Base-by-base conservation (phyloP, 2,797 vertebrate species). In the Oreortyx pictus region DNA sequence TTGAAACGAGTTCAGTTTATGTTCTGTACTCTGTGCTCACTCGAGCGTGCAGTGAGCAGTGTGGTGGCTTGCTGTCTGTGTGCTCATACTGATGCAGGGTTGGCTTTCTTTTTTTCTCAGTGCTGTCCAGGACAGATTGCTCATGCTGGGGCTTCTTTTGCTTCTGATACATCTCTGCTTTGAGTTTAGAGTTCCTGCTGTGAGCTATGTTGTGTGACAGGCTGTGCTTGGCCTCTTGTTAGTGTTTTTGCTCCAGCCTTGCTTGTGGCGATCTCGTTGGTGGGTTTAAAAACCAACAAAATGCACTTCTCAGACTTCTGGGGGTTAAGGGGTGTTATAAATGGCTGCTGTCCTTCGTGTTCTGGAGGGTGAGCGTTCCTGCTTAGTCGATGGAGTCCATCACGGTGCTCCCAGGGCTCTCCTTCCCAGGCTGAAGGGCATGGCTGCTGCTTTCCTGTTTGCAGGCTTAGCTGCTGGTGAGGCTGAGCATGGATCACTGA, bases 41-140 rank as follows among this genome's bases (percentile, higher is more conserved):
- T 52, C 5, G 11, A 31, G 23, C 17, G n/a, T 3, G 2, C 64
- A 27, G 25, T 1, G 25, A 44, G 47, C 56, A 76, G 18, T 22
- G 4, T 6, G 1, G 3, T 5, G 1, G 5, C 6, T 5, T 49
- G 14, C 8, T 3, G 2, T 46, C 49, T 49, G 1, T 24, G 4
- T 25, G 7, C 33, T 76, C 12, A 0, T 14, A 7, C 11, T 12
- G 33, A 9, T 37, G 37, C 18, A 37, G 66, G 20, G 19, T 14
- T 83, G 31, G 49, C 67, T 37, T 29, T 62, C 39, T 47, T 8
- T 27, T 62, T 43, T 29, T 20, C 6, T 3, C 14, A 16, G 9
- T 19, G 23, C 35, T 59, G 16, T 24, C 19, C 27, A 17, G 76
- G 29, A 50, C 2, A 72, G n/a, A 68, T 25, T 5, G 20, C 47